phyloP scores from a whole-genome alignment of 1,140 invertebrate genomes.

The Lasaia peninsularis region DNA sequence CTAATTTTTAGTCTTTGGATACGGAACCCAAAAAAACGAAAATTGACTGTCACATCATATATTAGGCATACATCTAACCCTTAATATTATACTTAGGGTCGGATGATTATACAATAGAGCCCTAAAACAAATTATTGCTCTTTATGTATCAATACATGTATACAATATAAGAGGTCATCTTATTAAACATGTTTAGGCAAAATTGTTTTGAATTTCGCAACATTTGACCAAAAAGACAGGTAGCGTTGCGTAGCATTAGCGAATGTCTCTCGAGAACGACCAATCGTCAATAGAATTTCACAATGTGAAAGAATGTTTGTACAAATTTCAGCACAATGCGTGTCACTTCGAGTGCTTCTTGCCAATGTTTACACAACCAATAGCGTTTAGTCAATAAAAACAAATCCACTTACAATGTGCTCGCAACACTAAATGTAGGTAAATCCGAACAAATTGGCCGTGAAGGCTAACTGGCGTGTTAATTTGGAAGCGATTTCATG shows the following conservation, averaged over 20 bases:
- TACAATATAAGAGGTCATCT: background rate
- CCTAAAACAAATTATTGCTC: too few relatives aligned
- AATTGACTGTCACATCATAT: too few relatives aligned
- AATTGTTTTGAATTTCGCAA: background rate
- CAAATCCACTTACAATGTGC: slow-evolving; percentile 6
- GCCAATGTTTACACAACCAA: background rate
- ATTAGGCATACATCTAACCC: too few relatives aligned
- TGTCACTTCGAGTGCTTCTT: slow-evolving; percentile 15
- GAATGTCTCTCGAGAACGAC: slow-evolving; percentile 18
- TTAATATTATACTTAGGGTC: too few relatives aligned
- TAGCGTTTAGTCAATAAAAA: slow-evolving; percentile 8
- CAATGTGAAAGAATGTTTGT: slow-evolving; percentile 12
- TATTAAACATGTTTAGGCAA: background rate
- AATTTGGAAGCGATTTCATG: slow-evolving; percentile 37
- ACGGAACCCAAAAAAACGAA: too few relatives aligned
- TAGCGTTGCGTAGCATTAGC: slow-evolving; percentile 9
- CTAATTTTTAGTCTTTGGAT: too few relatives aligned
- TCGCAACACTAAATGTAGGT: slow-evolving; percentile 44
- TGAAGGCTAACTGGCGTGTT: slow-evolving; percentile 43
- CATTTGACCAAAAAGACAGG: background rate
- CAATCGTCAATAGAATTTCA: slow-evolving; percentile 8
- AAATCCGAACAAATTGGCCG: slow-evolving; percentile 50
- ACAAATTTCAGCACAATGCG: slow-evolving; percentile 18
- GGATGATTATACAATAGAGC: too few relatives aligned
- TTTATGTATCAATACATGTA: too few relatives aligned